Base-by-base conservation (phyloP, 2,113 vertebrate species). In the Alexandromys fortis region DNA sequence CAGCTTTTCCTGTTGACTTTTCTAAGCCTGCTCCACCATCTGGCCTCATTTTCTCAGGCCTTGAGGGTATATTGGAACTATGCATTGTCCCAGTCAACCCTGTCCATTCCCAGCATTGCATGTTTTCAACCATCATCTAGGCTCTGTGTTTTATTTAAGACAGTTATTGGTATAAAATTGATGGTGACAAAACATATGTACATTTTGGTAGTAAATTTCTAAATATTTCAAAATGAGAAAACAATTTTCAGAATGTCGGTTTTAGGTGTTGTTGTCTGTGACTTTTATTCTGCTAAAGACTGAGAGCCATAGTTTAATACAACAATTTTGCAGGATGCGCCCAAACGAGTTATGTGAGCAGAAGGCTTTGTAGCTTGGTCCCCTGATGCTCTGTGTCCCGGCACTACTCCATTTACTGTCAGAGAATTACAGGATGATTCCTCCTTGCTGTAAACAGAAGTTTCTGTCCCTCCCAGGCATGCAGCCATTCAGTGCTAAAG, bases 221-320 rank as follows among this genome's bases (percentile, higher is more conserved):
- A 82, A 77, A 47, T 68, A 67, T 91, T 92, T 67, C 6, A 82
- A 89, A 96, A 49, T 28, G 7, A 83, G 52, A 58, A 89, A 91
- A 35, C 67, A 38, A 55, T 63, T 70, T 78, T 17, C 4, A 87
- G 12, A 63, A 47, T 14, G 4, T 45, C 65, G 14, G 45, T 63
- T 91, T 89, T 45, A 21, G 3, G 11, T 19, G 73, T 17, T 90
- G 35, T 0, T 47, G 1, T 90, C 28, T 86, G 13, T 67, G 28
- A 30, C 45, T 61, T 75, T 87, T 45, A 90, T 47, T 94, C 33
- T 45, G 79, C 4, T 38, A n/a, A 86, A 89, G 67, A 90, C n/a
- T 78, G 52, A 89, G 86, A 88, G 52, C 4, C 30, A 76, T 21
- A 13, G 13, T 81, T 88, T 38, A 47, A 38, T 26, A 33, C 8